These are phyloP conservation scores for Gandaritis pyraliata DNA, from an alignment of 2,888 invertebrate genomes.

Conservation along the genomic window DNA sequence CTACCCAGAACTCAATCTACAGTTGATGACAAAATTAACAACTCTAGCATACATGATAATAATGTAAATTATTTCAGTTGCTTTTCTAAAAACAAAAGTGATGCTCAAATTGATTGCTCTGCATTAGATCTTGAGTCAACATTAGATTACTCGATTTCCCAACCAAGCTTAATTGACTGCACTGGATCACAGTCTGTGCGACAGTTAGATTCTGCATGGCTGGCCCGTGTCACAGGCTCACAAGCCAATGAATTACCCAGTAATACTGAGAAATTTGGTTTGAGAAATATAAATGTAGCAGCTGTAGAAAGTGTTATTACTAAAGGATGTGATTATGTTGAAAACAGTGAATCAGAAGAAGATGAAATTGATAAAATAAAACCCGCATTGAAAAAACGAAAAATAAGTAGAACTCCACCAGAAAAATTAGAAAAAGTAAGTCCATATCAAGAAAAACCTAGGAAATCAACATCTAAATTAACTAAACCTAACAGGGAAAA, in stretches of 20 bases:
- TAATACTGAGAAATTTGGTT: constrained; percentile 61
- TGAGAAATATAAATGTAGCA: constrained; percentile 60
- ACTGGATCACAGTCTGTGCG: constrained; percentile 50
- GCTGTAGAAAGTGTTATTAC: constrained; percentile 45
- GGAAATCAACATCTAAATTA: constrained; percentile 23
- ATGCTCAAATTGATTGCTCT: constrained; percentile 22
- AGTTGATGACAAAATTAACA: constrained; percentile 42
- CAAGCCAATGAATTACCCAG: constrained; percentile 45
- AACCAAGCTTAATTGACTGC: constrained; percentile 29
- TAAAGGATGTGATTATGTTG: constrained; percentile 85
- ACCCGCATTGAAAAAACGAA: constrained; percentile 84
- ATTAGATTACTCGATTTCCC: constrained; percentile 25
- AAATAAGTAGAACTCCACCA: constrained; percentile 52
- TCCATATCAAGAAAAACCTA: constrained; percentile 14
- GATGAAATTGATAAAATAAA: constrained; percentile 78
- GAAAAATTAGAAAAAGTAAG: constrained; percentile 12
- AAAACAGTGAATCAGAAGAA: constrained; percentile 89
- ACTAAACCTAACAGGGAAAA: constrained; percentile 32
- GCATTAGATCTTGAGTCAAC: constrained; percentile 24
- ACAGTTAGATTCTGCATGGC: constrained; percentile 73
- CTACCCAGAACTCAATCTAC: constrained; percentile 51
- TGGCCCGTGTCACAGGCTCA: constrained; percentile 75
- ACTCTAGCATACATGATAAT: constrained; percentile 36
- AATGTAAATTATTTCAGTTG: constrained; percentile 29
- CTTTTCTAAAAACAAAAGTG: constrained; percentile 30